Conservation (phyloP, 2,888 invertebrate species). For the Xestia ashworthii region DNA sequence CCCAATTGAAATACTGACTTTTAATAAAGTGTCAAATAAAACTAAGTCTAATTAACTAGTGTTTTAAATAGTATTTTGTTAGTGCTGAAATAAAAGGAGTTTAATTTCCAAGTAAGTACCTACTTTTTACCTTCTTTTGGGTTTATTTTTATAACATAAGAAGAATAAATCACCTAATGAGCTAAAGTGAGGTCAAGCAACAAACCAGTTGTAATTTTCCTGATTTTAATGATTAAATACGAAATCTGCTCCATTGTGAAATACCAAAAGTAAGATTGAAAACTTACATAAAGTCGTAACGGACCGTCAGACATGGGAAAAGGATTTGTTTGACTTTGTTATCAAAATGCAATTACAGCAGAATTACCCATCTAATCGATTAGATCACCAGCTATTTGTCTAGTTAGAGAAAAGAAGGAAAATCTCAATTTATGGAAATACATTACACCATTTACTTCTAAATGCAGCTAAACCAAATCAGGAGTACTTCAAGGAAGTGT, state of each 20-base stretch:
- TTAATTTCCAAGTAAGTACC: background rate
- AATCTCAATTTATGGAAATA: background rate
- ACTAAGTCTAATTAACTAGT: too few species aligned
- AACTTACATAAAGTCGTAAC: background rate
- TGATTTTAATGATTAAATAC: too few species aligned
- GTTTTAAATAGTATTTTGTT: too few species aligned
- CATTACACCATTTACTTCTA: background rate
- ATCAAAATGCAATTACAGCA: background rate
- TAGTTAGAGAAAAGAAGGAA: background rate
- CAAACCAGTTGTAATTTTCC: too few species aligned
- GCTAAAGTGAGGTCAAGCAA: too few species aligned
- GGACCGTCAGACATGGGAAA: background rate
- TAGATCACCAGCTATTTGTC: background rate
- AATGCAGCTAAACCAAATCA: background rate
- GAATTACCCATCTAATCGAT: background rate
- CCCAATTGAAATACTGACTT: background rate
- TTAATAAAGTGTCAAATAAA: background rate
- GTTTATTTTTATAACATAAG: too few species aligned
- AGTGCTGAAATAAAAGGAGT: background rate
- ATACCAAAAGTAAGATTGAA: background rate
- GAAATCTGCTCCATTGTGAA: background rate
- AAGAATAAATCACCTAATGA: background rate
- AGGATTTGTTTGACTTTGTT: background rate
- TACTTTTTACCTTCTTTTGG: too few species aligned
- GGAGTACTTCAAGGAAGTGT: slow-evolving; percentile 15